A percentile compares a stretch with the other conserved stretches of the same genome.
Conservation (phyloP, 2,113 vertebrate species). For the Cynoglossus semilaevis region DNA sequence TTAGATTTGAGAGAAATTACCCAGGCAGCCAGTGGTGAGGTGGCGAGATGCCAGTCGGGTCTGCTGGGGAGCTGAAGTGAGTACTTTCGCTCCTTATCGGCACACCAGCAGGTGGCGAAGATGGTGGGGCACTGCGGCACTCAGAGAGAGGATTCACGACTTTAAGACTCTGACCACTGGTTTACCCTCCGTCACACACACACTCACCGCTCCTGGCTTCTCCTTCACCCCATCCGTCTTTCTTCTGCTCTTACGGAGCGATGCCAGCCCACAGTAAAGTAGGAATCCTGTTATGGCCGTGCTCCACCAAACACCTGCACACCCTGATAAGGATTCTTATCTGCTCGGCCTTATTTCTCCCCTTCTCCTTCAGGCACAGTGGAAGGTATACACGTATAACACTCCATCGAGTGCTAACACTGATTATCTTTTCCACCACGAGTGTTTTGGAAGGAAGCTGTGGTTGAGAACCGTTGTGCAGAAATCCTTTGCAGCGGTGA, state of each 20-base stretch:
- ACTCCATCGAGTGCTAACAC: slow-evolving; percentile 17
- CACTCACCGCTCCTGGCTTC: neutral
- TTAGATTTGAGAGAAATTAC: slow-evolving; percentile 33
- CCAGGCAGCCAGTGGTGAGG: slow-evolving; percentile 36
- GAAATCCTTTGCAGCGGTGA: slow-evolving; percentile 23
- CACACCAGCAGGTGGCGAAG: slow-evolving; percentile 54
- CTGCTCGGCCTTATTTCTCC: slow-evolving; percentile 36
- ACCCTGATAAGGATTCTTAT: slow-evolving; percentile 67
- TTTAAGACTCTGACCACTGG: slow-evolving; percentile 29
- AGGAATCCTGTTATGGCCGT: slow-evolving; percentile 49
- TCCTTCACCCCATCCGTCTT: slow-evolving; percentile 9
- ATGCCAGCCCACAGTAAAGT: slow-evolving; percentile 31
- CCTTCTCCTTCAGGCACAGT: slow-evolving; percentile 27
- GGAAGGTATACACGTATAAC: slow-evolving; percentile 8
- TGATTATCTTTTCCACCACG: slow-evolving; percentile 41
- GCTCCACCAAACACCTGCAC: slow-evolving; percentile 62
- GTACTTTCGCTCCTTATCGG: slow-evolving; percentile 60
- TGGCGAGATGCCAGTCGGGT: slow-evolving; percentile 30
- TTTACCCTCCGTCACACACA: slow-evolving; percentile 9
- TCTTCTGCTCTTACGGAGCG: slow-evolving; percentile 21
- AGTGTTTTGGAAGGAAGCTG: slow-evolving; percentile 18
- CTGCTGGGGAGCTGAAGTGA: slow-evolving; percentile 42
- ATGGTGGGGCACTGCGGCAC: slow-evolving; percentile 17
- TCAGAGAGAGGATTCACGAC: slow-evolving; percentile 49
- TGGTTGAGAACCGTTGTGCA: neutral